Conservation (phyloP, 92 coral and sea anemone species). For the Epizoanthus fatuus region DNA sequence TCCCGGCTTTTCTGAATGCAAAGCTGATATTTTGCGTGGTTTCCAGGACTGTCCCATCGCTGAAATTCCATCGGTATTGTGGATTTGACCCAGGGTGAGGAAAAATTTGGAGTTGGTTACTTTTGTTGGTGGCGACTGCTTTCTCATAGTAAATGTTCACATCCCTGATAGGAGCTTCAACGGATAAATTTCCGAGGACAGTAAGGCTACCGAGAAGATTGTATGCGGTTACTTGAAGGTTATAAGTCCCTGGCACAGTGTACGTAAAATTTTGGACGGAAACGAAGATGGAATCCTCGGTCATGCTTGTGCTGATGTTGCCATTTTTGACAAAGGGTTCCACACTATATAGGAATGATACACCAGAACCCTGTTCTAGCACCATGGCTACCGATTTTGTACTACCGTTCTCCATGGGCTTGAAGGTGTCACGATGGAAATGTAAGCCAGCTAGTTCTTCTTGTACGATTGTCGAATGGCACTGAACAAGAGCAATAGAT, state of each 20-base stretch:
- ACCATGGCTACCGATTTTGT: not conserved
- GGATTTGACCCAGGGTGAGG: conserved; percentile 13
- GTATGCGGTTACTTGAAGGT: not conserved
- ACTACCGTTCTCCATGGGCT: not conserved
- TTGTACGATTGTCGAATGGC: not conserved
- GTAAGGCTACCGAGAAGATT: conserved; percentile 14
- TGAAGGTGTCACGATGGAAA: not conserved
- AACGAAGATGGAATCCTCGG: not conserved
- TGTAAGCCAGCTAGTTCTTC: not conserved
- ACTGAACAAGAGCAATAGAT: not conserved
- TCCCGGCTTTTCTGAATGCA: not conserved
- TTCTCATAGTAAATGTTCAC: conserved; percentile 6
- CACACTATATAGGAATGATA: not conserved
- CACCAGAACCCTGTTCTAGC: not conserved
- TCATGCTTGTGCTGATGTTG: not conserved
- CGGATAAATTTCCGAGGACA: not conserved
- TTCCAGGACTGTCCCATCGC: not conserved
- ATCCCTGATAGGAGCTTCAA: not conserved
- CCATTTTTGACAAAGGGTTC: not conserved
- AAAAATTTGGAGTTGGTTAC: not conserved
- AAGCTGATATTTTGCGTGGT: not conserved
- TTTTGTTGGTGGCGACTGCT: not conserved
- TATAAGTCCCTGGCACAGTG: not conserved
- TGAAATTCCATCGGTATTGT: conserved; percentile 14
- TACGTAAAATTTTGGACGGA: not conserved